Conservation (phyloP, 2,888 invertebrate genomes). For the Eurytoma adleriae region DNA sequence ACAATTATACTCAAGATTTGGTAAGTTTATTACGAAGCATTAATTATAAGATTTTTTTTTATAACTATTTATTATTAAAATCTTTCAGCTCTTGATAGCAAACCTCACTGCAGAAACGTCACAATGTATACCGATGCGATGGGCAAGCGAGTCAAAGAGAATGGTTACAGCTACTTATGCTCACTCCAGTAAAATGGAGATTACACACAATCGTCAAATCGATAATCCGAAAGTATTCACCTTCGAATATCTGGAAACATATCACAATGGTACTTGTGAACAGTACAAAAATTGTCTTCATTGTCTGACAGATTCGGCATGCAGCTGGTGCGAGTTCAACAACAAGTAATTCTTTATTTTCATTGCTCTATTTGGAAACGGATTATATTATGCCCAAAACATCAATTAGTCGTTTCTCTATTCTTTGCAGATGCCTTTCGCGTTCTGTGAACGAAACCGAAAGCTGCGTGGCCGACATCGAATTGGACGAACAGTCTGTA, state of each 20-base stretch:
- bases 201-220: conserved; percentile 85
- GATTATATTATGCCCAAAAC: too few species aligned
- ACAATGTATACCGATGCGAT: conserved; percentile 83
- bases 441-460: conserved; percentile 83
- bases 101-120: conserved; percentile 84
- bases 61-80: conserved; percentile 6
- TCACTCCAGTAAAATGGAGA: conserved; percentile 86
- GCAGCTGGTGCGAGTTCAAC: conserved; percentile 94
- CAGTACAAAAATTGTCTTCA: conserved; percentile 90
- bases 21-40: conserved; percentile 57
- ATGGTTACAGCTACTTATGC: conserved; percentile 74
- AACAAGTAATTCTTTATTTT: conserved; percentile 67
- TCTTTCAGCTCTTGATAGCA: conserved; percentile 77
- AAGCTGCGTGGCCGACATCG: conserved; percentile 78
- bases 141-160: conserved; percentile 80
- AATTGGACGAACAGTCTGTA: conserved; percentile 75
- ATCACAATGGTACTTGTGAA: conserved; percentile 86
- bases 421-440: conserved; percentile 79
- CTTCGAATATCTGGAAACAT: conserved; percentile 93
- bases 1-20: conserved; percentile 67
- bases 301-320: conserved; percentile 91
- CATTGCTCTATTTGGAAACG: background rate
- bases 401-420: background rate
- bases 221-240: conserved; percentile 91
- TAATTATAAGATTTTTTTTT: background rate